Evolutionary conservation across 2,888 invertebrate genomes (phyloP).

Genomic region (Isotomurus palustris): DNA sequence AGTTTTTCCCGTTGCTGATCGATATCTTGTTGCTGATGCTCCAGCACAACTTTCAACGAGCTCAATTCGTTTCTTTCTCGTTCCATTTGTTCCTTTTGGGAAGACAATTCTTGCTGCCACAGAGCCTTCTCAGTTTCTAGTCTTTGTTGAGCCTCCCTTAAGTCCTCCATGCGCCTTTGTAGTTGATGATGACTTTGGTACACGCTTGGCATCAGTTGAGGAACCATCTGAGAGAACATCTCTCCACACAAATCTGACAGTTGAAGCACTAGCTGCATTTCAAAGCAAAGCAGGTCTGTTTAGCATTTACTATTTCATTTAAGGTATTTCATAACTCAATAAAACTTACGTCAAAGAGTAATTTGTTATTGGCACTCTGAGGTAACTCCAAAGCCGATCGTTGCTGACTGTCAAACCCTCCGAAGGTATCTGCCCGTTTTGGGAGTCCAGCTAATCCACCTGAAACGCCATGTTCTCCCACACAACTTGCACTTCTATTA

Average conservation of each 20-base stretch:
- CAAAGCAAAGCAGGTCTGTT: not conserved
- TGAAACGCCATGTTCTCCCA: conserved; percentile 76
- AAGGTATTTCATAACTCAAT: not conserved
- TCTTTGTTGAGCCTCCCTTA: conserved; percentile 44
- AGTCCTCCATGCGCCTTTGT: conserved; percentile 45
- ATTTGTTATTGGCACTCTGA: conserved; percentile 26
- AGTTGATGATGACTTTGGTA: conserved; percentile 42
- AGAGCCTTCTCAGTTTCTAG: conserved; percentile 44
- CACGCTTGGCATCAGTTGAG: conserved; percentile 40
- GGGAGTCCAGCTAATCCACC: conserved; percentile 83
- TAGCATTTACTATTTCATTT: not conserved
- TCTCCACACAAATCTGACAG: conserved; percentile 45
- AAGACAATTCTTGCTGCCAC: conserved; percentile 39
- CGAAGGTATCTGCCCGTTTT: conserved; percentile 91
- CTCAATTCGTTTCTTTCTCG: conserved; percentile 36
- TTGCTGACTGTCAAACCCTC: conserved; percentile 71
- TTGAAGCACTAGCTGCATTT: conserved; percentile 41
- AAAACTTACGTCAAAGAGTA: conserved; percentile 29
- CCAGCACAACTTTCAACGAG: conserved; percentile 57
- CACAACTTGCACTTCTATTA: conserved; percentile 78
- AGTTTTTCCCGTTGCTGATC: conserved; percentile 86
- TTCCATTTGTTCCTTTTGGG: conserved; percentile 39
- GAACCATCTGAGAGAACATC: conserved; percentile 44
- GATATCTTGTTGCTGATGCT: conserved; percentile 77
- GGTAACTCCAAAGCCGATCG: conserved; percentile 28